A percentile compares a stretch with the other conserved stretches of the same genome.
Conservation (phyloP, 2,113 vertebrate genomes). For the Gnathonemus longibarbis region DNA sequence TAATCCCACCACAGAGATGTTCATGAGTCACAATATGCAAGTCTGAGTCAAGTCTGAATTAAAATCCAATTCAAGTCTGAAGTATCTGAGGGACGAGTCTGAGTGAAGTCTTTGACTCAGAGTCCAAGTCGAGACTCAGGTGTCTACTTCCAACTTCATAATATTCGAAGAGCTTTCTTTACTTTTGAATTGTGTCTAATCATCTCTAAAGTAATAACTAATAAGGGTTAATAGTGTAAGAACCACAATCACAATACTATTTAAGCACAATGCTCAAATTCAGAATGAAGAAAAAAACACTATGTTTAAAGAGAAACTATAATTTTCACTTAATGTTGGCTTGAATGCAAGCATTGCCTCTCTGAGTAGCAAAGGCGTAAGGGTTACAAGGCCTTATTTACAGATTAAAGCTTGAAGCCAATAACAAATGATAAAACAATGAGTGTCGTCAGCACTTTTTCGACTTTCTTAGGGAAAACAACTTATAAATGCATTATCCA, state of each 20-base stretch:
- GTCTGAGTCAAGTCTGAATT: neutral
- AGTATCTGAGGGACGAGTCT: neutral
- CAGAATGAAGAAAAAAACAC: neutral
- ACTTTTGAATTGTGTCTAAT: neutral
- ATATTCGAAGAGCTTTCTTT: neutral
- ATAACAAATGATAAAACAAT: neutral
- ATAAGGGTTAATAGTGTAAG: neutral
- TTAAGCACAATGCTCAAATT: neutral
- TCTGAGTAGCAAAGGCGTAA: neutral
- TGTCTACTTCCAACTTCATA: neutral
- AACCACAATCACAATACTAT: neutral
- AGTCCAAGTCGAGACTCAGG: neutral
- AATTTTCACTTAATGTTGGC: neutral
- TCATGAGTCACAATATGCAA: neutral
- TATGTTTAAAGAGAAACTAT: neutral
- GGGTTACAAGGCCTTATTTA: neutral
- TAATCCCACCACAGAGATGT: neutral
- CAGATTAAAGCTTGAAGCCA: neutral
- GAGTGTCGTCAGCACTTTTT: neutral
- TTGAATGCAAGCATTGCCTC: neutral
- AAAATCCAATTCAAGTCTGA: neutral
- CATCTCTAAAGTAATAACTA: neutral
- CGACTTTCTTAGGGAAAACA: neutral
- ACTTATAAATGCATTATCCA: neutral
- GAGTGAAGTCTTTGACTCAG: neutral